Base-by-base conservation (phyloP, 2,888 invertebrate genomes). In the Leptopilina syphax region DNA sequence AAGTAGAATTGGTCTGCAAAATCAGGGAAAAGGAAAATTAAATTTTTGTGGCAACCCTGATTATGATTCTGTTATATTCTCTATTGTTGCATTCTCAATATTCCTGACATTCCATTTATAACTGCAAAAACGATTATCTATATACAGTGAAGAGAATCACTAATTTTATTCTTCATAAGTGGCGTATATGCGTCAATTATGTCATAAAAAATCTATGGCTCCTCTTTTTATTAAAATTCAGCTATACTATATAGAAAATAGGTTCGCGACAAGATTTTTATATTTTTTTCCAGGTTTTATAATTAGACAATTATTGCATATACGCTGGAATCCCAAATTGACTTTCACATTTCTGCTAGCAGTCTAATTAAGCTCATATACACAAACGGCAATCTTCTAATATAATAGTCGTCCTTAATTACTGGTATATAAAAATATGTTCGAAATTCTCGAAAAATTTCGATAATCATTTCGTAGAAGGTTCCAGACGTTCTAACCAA, bases 281-380 rank as follows among this genome's bases (percentile, higher is more conserved):
- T 18, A 18, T 18, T 18, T 18, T 18, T 50, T 70, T 70, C 54
- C 54, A 9, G 54, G 34, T 68, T 68, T 68, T 50, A 68, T 41
- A 18, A 18, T 18, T 18, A 18, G 18, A 18, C 18, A 18, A 41
- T 47, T 9, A 67, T 18, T 67, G 6, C 41, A 6, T 41, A 18
- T 44, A 18, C 18, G 3, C 18, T 66, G 13, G 1, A n/a, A 18
- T 10, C 18, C 47, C 47, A 18, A 54, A 47, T 68, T 50, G 50
- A 50, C 27, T 68, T 68, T 68, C 18, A 44, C 27, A 50, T 50
- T 6, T 9, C 47, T 0, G 5, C 4, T 1, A 65, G 13, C 18
- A 50, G 50, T 24, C 54, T 70, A 54, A 70, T 70, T 70, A 54
- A 70, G 70, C 24, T 70, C 54, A 70, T 70, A 18, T 18, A 18